These are phyloP conservation scores for Aphelinus certus DNA, from an alignment of 1,140 invertebrate genomes.

Conservation along the genomic window DNA sequence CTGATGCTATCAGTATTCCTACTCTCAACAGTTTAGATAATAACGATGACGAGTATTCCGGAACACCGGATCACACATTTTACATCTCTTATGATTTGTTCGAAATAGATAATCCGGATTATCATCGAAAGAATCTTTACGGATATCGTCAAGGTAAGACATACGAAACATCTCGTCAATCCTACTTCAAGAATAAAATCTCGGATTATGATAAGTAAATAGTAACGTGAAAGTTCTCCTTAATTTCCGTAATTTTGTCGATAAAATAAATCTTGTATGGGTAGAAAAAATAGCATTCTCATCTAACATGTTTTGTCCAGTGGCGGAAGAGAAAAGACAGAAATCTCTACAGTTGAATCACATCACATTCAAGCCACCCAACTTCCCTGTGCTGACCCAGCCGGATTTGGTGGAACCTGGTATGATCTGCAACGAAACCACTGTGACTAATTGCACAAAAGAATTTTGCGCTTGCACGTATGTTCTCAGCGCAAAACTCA, in stretches of 20 bases:
- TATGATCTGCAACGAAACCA: slow-evolving; percentile 75
- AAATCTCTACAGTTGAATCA: slow-evolving; percentile 87
- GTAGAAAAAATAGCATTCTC: too few species aligned
- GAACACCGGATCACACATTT: slow-evolving; percentile 76
- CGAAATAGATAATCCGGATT: slow-evolving; percentile 79
- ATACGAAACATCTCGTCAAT: not conserved
- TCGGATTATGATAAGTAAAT: too few species aligned
- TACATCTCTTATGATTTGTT: slow-evolving; percentile 88
- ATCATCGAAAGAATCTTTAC: slow-evolving; percentile 76
- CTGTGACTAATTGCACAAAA: slow-evolving; percentile 69
- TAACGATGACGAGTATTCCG: slow-evolving; percentile 68
- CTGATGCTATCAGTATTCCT: slow-evolving; percentile 73
- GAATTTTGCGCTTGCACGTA: slow-evolving; percentile 86
- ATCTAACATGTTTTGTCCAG: too few species aligned
- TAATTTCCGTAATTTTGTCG: too few species aligned
- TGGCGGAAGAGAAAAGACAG: not conserved
- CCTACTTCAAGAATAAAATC: too few species aligned
- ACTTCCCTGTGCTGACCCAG: slow-evolving; percentile 78
- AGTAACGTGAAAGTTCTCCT: too few species aligned
- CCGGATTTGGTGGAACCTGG: slow-evolving; percentile 69
- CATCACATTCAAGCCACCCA: slow-evolving; percentile 80
- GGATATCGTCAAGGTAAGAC: slow-evolving; percentile 73
- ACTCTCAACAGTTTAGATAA: slow-evolving; percentile 70
- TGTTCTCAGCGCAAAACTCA: slow-evolving; percentile 72
- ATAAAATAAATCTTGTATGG: too few species aligned